Conservation (phyloP, 2,797 vertebrate species). For the Phrynocephalus forsythii region DNA sequence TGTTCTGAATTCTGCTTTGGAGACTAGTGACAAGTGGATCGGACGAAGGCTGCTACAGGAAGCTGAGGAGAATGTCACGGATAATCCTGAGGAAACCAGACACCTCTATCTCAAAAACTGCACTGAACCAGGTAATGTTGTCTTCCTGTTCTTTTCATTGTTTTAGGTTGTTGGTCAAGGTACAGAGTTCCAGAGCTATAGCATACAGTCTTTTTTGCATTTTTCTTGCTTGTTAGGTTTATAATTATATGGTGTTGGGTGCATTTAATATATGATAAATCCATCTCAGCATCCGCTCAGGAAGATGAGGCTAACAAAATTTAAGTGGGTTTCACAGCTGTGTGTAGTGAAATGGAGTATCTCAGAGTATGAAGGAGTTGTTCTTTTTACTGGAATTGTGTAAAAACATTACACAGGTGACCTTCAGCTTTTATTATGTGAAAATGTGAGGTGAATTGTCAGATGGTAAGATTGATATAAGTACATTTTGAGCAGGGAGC, state of each 20-base stretch:
- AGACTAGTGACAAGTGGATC: conserved; percentile 76
- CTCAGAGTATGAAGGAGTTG: accelerated
- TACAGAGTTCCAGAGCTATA: neutral
- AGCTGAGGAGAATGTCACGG: conserved; percentile 76
- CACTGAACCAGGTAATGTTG: conserved; percentile 87
- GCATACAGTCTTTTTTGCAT: neutral
- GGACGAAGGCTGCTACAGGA: conserved; percentile 86
- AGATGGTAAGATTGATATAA: neutral
- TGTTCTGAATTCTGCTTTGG: conserved; percentile 72
- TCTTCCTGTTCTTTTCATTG: neutral
- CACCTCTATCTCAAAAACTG: conserved; percentile 83
- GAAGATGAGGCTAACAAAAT: neutral
- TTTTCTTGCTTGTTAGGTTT: neutral
- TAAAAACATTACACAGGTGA: accelerated
- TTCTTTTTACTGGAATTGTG: neutral
- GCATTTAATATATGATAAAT: neutral
- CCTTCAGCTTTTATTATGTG: neutral
- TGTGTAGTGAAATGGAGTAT: neutral
- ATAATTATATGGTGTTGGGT: neutral
- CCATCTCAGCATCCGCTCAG: neutral
- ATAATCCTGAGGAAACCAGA: conserved; percentile 69
- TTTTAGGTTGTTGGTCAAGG: neutral
- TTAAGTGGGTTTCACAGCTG: neutral
- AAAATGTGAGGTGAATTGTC: neutral
- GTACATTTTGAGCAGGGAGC: neutral